These are phyloP conservation scores for Amphipyra tragopoginis DNA, from an alignment of 2,888 invertebrate genomes.

Conservation along the genomic window DNA sequence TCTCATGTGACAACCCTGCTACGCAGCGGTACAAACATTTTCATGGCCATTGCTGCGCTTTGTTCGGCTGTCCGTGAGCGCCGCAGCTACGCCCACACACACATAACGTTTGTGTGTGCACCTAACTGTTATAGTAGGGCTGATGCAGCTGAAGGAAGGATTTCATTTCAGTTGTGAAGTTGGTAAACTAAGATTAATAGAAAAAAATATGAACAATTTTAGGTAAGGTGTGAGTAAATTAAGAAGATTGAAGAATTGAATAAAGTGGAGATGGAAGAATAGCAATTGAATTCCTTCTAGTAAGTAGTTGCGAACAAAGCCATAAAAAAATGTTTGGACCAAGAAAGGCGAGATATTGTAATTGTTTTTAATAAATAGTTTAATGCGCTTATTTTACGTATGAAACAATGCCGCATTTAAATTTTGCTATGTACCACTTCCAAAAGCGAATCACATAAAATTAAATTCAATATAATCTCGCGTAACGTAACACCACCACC, in stretches of 20 bases:
- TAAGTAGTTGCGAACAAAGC: too few species aligned
- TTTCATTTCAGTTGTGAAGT: not conserved
- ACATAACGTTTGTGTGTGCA: slow-evolving; percentile 12
- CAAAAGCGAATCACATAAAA: slow-evolving; percentile 24
- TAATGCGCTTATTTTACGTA: too few species aligned
- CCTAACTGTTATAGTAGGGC: slow-evolving; percentile 28
- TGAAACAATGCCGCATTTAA: too few species aligned
- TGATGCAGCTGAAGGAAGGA: slow-evolving; percentile 2
- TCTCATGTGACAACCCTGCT: slow-evolving; percentile 42
- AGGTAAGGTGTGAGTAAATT: too few species aligned
- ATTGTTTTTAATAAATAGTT: too few species aligned
- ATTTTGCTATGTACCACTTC: too few species aligned
- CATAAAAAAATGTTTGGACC: too few species aligned
- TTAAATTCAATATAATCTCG: slow-evolving; percentile 41
- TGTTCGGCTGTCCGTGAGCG: slow-evolving; percentile 74
- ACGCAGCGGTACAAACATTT: slow-evolving; percentile 72
- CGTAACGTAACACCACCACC: slow-evolving; percentile 45
- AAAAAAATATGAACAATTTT: too few species aligned
- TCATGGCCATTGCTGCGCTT: slow-evolving; percentile 84
- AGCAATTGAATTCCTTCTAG: too few species aligned
- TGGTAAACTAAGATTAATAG: not conserved
- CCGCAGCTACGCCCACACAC: slow-evolving; percentile 61
- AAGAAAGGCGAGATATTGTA: too few species aligned
- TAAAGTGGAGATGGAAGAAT: too few species aligned
- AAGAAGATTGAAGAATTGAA: too few species aligned